A percentile compares a stretch with the other conserved stretches of the same genome.
Evolutionary conservation across 2,797 vertebrate genomes (phyloP).

Genomic region (Falco columbarius): DNA sequence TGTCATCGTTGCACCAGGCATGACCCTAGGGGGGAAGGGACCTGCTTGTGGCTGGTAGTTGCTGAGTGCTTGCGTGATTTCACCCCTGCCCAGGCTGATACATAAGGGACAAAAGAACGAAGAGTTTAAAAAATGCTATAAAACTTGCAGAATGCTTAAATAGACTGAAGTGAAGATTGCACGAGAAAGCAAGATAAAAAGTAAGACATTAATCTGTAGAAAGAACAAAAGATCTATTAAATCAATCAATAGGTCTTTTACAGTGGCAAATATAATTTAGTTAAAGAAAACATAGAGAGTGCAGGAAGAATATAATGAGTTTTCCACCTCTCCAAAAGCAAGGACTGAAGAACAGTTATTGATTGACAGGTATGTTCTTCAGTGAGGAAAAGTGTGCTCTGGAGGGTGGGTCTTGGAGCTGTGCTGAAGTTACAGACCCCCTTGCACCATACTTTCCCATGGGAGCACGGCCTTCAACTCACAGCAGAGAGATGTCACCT

Average conservation of each 20-base stretch:
- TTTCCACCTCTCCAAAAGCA: neutral
- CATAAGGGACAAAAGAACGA: neutral
- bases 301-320: conserved; percentile 28
- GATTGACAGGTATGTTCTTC: neutral
- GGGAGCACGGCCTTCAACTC: neutral
- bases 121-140: neutral
- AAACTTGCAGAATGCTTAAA: neutral
- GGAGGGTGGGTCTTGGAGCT: accelerated
- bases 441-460: neutral
- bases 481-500: neutral
- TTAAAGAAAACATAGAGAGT: conserved; percentile 25
- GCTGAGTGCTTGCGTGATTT: neutral
- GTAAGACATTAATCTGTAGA: neutral
- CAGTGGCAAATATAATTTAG: conserved; percentile 41
- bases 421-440: neutral
- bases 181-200: neutral
- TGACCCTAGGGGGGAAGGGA: neutral
- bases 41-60: neutral
- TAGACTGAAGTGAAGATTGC: neutral
- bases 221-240: conserved; percentile 32
- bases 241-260: conserved; percentile 54
- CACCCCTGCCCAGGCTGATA: neutral
- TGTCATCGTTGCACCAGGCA: conserved; percentile 9
- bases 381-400: neutral
- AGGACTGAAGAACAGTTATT: neutral